Evolutionary conservation across 2,888 invertebrate species (phyloP), one percentile per base, ranked within the genome.

Genomic region (Philaethria dido): DNA sequence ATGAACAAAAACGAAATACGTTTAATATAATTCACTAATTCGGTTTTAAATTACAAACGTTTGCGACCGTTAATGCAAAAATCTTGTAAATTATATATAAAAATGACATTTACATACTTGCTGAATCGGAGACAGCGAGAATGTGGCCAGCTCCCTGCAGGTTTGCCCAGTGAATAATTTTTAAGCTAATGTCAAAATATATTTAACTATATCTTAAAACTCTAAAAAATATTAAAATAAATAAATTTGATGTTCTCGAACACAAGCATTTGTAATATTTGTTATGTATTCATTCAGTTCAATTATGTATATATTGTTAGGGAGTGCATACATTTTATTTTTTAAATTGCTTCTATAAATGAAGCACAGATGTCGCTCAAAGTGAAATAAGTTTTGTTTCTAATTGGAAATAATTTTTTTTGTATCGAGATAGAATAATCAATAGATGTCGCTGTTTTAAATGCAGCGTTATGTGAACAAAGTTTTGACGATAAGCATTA

Each of bases 21-120:
- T 39, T n/a, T 22, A 29, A 72, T 72, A 72, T 73, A 71, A 74
- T 78, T 77, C 66, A 73, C 70, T 71, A 72, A 69, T 69, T 73
- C 64, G 64, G 72, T 69, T 72, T 75, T 75, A 75, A 77, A 80
- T 73, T 79, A 74, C 16, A 67, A 75, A 75, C 70, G 70, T 75
- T 72, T 72, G 69, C 65, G 75, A 74, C 74, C 75, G 71, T 66
- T 80, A 83, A 74, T 77, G 74, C 78, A 60, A 84, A 80, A 80
- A 77, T 74, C 72, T 77, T 76, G 78, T 81, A 85, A 85, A 87
- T 78, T 80, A 81, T 67, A 71, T 83, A 83, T 79, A 87, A 88
- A 86, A 88, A 85, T 93, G 93, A 93, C 93, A 93, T 92, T 93
- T 92, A 93, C 93, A 92, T 93, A 93, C 93, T 92, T 92, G 90